Percentiles rank a stretch among this genome's conserved stretches.
Evolutionary conservation across 2,888 invertebrate genomes (phyloP).

Genomic region (Euplexia lucipara): DNA sequence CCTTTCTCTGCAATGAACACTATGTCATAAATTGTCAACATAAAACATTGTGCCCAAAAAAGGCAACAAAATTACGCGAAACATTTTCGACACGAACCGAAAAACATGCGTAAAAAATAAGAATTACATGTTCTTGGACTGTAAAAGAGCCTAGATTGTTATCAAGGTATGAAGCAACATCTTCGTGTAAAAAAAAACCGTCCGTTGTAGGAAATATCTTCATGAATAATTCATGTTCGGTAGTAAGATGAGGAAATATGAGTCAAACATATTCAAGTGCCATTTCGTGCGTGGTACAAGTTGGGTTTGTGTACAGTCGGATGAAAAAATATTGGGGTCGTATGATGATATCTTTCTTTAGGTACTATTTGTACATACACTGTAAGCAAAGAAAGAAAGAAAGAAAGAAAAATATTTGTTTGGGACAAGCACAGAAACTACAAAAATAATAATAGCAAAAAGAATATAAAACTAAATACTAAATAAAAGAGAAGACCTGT

Average conservation of each 20-base stretch:
- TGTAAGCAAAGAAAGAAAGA: too few species aligned
- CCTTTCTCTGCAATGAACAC: too few species aligned
- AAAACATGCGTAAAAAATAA: slow-evolving; percentile 25
- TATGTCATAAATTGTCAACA: too few species aligned
- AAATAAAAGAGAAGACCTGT: too few species aligned
- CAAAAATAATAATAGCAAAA: too few species aligned
- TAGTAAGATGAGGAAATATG: slow-evolving; percentile 74
- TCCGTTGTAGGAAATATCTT: slow-evolving; percentile 65
- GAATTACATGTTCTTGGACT: slow-evolving; percentile 34
- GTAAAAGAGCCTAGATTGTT: slow-evolving; percentile 65
- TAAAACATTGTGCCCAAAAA: background rate
- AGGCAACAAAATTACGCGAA: background rate
- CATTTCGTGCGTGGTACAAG: slow-evolving; percentile 70
- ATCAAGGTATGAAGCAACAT: slow-evolving; percentile 70
- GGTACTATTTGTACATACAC: background rate
- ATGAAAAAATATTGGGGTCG: slow-evolving; percentile 18
- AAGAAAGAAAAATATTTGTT: too few species aligned
- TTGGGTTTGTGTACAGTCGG: slow-evolving; percentile 53
- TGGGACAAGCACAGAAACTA: too few species aligned
- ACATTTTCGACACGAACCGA: background rate
- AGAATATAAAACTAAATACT: too few species aligned
- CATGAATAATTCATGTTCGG: slow-evolving; percentile 79
- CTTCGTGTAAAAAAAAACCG: slow-evolving; percentile 73
- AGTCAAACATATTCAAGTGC: slow-evolving; percentile 71
- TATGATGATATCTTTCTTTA: slow-evolving; percentile 11